These are phyloP conservation scores for Agrotis ipsilon DNA, from an alignment of 2,888 invertebrate species.

Conservation along the genomic window DNA sequence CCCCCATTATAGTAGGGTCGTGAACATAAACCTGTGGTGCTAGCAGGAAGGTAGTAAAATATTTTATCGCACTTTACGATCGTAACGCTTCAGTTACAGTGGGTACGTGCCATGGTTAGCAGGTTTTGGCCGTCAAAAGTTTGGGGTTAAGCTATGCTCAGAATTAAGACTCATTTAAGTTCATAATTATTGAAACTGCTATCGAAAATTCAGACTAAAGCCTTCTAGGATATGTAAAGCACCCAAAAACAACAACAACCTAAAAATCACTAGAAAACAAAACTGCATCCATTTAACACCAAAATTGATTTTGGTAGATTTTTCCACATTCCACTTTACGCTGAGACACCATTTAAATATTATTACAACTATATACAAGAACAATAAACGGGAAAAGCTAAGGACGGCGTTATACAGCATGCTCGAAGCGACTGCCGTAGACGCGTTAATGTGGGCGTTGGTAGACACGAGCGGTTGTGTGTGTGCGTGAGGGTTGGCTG, in stretches of 20 bases:
- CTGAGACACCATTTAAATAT: conserved; percentile 48
- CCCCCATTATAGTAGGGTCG: conserved; percentile 74
- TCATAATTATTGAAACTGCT: background rate
- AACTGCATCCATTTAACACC: conserved; percentile 60
- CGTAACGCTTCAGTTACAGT: conserved; percentile 67
- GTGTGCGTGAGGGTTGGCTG: conserved; percentile 62
- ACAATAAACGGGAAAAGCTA: conserved; percentile 60
- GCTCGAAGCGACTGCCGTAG: conserved; percentile 66
- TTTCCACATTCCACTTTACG: conserved; percentile 43
- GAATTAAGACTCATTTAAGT: background rate
- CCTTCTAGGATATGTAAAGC: conserved; percentile 24
- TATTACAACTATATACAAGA: conserved; percentile 45
- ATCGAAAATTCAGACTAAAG: background rate
- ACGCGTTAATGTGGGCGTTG: conserved; percentile 61
- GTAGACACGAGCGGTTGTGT: conserved; percentile 60
- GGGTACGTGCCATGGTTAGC: conserved; percentile 45
- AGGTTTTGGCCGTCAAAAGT: conserved; percentile 25
- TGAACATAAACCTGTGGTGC: conserved; percentile 72
- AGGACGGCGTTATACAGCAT: conserved; percentile 65
- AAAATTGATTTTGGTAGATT: conserved; percentile 20
- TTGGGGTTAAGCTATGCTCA: background rate
- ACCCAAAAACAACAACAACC: conserved; percentile 1
- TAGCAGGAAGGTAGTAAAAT: conserved; percentile 76
- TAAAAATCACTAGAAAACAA: conserved; percentile 51
- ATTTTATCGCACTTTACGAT: conserved; percentile 82